phyloP scores from a whole-genome alignment of 2,113 vertebrate species.

The Urocynchramus pylzowi region DNA sequence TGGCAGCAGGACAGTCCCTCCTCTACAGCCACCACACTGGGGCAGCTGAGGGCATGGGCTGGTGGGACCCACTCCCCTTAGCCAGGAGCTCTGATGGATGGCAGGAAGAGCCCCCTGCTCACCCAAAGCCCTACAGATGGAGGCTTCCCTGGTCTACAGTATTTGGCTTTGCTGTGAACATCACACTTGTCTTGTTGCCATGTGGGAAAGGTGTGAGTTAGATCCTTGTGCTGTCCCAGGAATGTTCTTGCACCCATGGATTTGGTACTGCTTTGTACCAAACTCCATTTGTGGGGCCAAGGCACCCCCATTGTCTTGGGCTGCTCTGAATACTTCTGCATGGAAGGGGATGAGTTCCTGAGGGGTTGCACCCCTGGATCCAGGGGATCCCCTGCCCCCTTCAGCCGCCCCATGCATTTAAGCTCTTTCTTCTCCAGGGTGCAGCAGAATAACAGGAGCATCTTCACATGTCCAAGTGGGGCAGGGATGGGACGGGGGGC shows the following conservation, averaged over 20 bases:
- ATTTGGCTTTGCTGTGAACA: not conserved
- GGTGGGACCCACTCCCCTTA: not conserved
- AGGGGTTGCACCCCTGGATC: not conserved
- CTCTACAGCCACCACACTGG: rapidly evolving
- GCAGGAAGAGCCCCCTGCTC: rapidly evolving
- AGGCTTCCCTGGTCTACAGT: not conserved
- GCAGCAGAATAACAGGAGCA: rapidly evolving
- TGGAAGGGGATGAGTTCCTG: not conserved
- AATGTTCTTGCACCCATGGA: not conserved
- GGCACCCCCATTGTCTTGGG: not conserved
- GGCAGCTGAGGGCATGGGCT: not conserved
- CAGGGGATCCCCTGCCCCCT: not conserved
- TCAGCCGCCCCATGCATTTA: not conserved
- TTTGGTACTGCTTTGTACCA: not conserved
- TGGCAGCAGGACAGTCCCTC: not conserved
- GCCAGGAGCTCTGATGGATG: not conserved
- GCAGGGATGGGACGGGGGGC: rapidly evolving
- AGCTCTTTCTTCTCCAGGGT: not conserved
- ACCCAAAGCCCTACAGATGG: not conserved
- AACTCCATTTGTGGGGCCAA: rapidly evolving
- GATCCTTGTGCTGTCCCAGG: not conserved
- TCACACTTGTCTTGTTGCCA: not conserved
- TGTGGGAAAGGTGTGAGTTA: rapidly evolving
- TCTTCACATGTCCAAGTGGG: rapidly evolving
- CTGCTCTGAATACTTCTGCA: not conserved